Percentiles rank a stretch among this genome's conserved stretches.
These are phyloP conservation scores for Eurystomus glaucurus DNA, from an alignment of 2,797 vertebrate genomes.

Conservation along the genomic window DNA sequence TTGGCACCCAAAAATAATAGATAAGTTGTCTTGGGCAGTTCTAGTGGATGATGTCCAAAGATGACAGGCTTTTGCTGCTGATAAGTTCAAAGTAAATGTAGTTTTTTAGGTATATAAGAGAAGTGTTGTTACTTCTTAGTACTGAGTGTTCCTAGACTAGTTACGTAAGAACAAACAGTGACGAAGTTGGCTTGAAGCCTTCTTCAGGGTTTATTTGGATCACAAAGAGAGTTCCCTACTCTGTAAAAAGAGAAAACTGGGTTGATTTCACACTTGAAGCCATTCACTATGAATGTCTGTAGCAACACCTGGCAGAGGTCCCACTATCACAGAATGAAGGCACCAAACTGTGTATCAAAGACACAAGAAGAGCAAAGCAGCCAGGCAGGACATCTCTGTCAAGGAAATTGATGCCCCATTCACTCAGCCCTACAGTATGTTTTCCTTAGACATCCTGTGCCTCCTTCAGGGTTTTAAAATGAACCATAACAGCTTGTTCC, in stretches of 20 bases:
- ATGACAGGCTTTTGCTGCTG: conserved; percentile 73
- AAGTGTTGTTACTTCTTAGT: conserved; percentile 67
- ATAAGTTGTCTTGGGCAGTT: conserved; percentile 67
- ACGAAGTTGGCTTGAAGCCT: conserved; percentile 67
- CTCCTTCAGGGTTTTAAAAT: conserved; percentile 53
- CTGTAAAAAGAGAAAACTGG: conserved; percentile 70
- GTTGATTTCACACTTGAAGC: conserved; percentile 76
- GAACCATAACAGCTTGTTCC: conserved; percentile 59
- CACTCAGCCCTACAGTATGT: conserved; percentile 19
- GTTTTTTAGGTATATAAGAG: conserved; percentile 61
- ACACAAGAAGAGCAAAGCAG: conserved; percentile 49
- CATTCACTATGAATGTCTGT: conserved; percentile 63
- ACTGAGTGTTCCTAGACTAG: conserved; percentile 66
- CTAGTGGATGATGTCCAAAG: conserved; percentile 76
- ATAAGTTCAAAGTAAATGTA: conserved; percentile 72
- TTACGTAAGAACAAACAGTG: conserved; percentile 72
- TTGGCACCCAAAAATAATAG: conserved; percentile 66
- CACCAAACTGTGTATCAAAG: conserved; percentile 62
- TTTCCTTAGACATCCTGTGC: conserved; percentile 73
- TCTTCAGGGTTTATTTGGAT: conserved; percentile 73
- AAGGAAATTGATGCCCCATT: conserved; percentile 57
- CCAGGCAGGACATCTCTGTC: conserved; percentile 61
- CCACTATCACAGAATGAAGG: conserved; percentile 68
- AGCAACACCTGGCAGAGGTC: conserved; percentile 70
- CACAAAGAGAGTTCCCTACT: conserved; percentile 74